Evolutionary conservation across 2,113 vertebrate genomes (phyloP).

Genomic region (Pampusana beccarii): DNA sequence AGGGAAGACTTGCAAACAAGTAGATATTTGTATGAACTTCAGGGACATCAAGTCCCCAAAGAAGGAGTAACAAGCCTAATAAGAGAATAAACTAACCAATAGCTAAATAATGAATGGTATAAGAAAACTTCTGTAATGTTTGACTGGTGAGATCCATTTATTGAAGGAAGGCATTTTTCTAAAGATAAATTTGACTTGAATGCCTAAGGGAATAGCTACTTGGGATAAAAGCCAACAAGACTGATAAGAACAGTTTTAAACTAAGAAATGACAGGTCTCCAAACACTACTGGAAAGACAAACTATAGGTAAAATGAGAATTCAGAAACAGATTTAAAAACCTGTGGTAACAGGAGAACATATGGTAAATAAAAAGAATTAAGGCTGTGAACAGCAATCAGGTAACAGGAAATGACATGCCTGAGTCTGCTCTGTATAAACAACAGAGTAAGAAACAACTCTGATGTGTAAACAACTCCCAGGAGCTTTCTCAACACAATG

Average conservation of each 20-base stretch:
- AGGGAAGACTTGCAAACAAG: background rate
- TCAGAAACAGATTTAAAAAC: background rate
- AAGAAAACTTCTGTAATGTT: background rate
- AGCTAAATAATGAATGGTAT: background rate
- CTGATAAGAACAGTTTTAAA: background rate
- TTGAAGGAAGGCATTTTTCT: background rate
- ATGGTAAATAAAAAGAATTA: background rate
- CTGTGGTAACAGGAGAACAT: background rate
- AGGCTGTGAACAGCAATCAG: background rate
- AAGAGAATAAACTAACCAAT: background rate
- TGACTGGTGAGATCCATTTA: background rate
- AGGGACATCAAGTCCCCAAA: background rate
- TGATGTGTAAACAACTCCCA: background rate
- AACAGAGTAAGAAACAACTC: background rate
- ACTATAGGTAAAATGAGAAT: background rate
- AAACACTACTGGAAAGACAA: background rate
- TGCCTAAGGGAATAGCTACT: background rate
- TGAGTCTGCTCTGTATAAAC: background rate
- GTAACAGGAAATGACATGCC: background rate
- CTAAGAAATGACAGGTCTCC: background rate
- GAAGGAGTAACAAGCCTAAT: background rate
- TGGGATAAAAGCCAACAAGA: background rate
- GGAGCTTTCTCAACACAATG: background rate
- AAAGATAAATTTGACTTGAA: background rate
- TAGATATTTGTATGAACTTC: background rate